Percentiles rank a stretch among this genome's conserved stretches.
These are phyloP conservation scores for Sebastes iracundus DNA, from an alignment of 2,797 vertebrate genomes.

Conservation along the genomic window DNA sequence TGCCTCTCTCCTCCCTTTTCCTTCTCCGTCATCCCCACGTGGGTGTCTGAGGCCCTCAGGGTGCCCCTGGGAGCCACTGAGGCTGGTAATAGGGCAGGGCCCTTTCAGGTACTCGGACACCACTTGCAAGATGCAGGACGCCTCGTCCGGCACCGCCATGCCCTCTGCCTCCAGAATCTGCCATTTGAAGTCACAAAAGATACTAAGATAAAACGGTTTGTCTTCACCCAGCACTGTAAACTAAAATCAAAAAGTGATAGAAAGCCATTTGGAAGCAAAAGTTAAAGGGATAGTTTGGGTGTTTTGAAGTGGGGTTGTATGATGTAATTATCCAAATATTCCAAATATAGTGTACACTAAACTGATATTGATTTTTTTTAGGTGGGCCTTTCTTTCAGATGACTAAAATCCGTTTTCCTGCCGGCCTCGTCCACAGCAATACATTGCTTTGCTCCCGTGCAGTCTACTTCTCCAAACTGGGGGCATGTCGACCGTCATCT, in stretches of 20 bases:
- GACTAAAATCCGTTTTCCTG: no score
- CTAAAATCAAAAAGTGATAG: not conserved
- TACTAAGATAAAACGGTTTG: not conserved
- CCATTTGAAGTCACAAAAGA: not conserved
- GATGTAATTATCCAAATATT: not conserved
- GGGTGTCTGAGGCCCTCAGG: conserved; percentile 49
- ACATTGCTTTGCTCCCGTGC: no score
- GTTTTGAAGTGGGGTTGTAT: not conserved
- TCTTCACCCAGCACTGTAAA: not conserved
- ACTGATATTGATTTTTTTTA: no score
- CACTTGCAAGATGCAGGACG: conserved; percentile 71
- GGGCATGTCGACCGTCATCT: no score
- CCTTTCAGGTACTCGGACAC: conserved; percentile 77
- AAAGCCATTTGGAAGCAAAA: not conserved
- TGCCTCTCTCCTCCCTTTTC: conserved; percentile 40
- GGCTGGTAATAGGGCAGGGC: conserved; percentile 72
- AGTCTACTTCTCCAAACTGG: no score
- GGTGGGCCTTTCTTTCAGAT: no score
- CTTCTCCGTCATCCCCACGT: conserved; percentile 43
- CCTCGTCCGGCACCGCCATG: conserved; percentile 78
- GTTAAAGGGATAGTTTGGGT: not conserved
- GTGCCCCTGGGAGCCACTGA: conserved; percentile 67
- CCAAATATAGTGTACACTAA: no score
- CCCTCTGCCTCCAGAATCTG: conserved; percentile 84
- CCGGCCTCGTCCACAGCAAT: no score